Conservation (phyloP, 2,797 vertebrate genomes). For the Cirrhinus molitorella region DNA sequence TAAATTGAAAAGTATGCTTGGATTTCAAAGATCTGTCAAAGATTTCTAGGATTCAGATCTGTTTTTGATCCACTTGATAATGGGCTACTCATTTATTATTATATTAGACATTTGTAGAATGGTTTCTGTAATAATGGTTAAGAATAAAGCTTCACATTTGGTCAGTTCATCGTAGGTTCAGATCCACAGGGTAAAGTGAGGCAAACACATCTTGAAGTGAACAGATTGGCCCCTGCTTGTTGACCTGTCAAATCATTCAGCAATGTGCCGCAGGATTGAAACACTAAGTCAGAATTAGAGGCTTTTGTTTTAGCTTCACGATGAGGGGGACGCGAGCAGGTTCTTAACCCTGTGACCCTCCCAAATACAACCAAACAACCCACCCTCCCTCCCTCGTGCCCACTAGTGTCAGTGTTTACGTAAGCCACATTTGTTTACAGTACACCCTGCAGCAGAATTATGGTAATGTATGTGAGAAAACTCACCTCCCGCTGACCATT, state of each 20-base stretch:
- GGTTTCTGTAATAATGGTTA: too few species aligned
- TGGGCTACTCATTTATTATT: too few species aligned
- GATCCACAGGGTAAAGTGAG: conserved; percentile 60
- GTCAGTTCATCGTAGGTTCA: conserved; percentile 19
- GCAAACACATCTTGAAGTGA: conserved; percentile 66
- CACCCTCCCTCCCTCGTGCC: neutral
- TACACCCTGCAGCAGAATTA: neutral
- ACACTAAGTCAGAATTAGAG: conserved; percentile 80
- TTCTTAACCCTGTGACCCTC: conserved; percentile 44
- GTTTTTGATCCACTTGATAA: neutral
- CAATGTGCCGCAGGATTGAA: conserved; percentile 75
- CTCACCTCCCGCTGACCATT: neutral
- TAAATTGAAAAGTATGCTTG: too few species aligned
- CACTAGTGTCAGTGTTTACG: conserved; percentile 23
- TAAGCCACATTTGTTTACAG: conserved; percentile 34
- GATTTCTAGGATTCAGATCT: neutral
- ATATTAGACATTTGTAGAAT: neutral
- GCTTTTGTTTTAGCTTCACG: conserved; percentile 77
- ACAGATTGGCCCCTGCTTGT: conserved; percentile 76
- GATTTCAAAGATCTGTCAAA: too few species aligned
- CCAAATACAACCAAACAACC: neutral
- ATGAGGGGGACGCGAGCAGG: conserved; percentile 24
- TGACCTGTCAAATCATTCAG: conserved; percentile 73
- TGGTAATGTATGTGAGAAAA: conserved; percentile 14
- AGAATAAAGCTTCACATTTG: neutral